Evolutionary conservation across 2,797 vertebrate genomes (phyloP), one percentile per base, ranked within the genome.

Genomic region (Loriculus beryllinus): DNA sequence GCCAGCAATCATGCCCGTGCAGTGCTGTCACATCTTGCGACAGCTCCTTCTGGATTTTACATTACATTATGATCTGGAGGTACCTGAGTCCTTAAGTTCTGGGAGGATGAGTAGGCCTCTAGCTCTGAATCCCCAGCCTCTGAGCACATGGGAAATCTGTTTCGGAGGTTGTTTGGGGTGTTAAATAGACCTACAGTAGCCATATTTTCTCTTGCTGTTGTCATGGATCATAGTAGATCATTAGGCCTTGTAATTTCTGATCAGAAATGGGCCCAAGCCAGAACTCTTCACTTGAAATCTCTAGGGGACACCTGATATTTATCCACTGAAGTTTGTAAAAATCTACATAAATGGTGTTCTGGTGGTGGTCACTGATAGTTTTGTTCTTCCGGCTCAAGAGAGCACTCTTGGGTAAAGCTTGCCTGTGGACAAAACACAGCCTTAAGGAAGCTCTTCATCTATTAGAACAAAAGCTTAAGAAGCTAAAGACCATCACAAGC

Each of bases 401-500:
- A 84, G 3, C 49, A 35, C 20, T 48, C 23, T 77, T 83, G 47
- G 37, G 31, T 60, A 83, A 88, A 86, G 4, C 35, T 56, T 51
- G 10, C 67, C 47, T 88, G 23, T 11, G 74, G 49, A 51, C 51
- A 23, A 91, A 91, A 79, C 7, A 33, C 16, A 70, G 37, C 28
- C 22, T 59, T 69, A 43, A 31, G 33, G 57, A 69, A 72, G 31
- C 4, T 89, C n/a, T 71, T 67, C 5, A 4, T 88, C 51, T 56
- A 42, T 43, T 81, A 60, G 83, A 92, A 93, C 25, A 82, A 95
- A 97, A 90, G 56, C n/a, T 29, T 45, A 62, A 86, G 68, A 74
- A 77, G 7, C 68, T 88, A 70, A 68, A 28, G 56, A 40, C 82
- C 74, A 75, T 86, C 81, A 90, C 48, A 91, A 93, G 81, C 74